Conservation (phyloP, 2,113 vertebrate species). For the Crotophaga sulcirostris region DNA sequence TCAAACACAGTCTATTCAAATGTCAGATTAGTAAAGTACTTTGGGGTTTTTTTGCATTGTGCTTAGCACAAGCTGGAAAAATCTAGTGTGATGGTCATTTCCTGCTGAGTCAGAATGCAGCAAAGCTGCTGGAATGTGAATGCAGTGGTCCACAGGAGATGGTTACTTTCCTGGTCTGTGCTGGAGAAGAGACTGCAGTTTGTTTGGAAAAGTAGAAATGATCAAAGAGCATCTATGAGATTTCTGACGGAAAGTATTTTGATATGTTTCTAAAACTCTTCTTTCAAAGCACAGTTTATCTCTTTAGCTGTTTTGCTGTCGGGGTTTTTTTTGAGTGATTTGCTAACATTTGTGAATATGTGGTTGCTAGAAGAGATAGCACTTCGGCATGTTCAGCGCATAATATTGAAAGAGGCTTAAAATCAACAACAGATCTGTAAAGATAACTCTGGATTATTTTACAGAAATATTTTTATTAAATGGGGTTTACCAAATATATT, state of each 20-base stretch:
- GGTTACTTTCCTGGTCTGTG: slow-evolving; percentile 1
- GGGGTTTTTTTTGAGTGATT: neutral
- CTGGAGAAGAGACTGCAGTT: neutral
- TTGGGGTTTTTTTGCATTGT: neutral
- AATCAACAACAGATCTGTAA: slow-evolving; percentile 39
- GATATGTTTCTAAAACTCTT: neutral
- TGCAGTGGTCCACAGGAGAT: neutral
- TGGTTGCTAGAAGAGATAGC: slow-evolving; percentile 7
- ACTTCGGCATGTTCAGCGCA: slow-evolving; percentile 5
- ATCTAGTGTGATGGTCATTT: neutral
- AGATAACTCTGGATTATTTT: slow-evolving; percentile 6
- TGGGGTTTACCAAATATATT: slow-evolving; percentile 7
- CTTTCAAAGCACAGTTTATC: neutral
- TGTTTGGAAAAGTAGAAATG: slow-evolving; percentile 17
- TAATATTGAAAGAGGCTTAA: slow-evolving; percentile 25
- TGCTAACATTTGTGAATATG: slow-evolving; percentile 32
- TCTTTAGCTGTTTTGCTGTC: neutral
- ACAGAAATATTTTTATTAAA: slow-evolving; percentile 8
- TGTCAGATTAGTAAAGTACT: slow-evolving; percentile 15
- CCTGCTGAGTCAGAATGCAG: slow-evolving; percentile 50
- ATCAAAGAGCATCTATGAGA: neutral
- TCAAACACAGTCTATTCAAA: slow-evolving; percentile 1
- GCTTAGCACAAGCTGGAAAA: slow-evolving; percentile 26
- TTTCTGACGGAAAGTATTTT: slow-evolving; percentile 41
- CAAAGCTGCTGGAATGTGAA: neutral